These are phyloP conservation scores for Lutjanus erythropterus DNA, from an alignment of 2,113 vertebrate species.

Conservation along the genomic window DNA sequence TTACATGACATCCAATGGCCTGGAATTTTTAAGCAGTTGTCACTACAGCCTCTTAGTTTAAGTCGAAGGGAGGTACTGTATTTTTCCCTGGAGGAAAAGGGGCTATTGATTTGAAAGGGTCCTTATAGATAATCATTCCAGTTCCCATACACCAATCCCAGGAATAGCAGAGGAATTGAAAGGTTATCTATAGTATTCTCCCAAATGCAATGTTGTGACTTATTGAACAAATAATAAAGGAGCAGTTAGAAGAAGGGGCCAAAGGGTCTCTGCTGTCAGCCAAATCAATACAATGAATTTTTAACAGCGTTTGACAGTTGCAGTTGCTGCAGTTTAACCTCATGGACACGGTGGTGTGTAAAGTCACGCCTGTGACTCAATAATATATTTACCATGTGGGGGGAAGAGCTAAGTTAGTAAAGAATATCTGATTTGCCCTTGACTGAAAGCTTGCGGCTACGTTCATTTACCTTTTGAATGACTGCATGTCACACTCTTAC, in stretches of 20 bases:
- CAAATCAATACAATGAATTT: constrained; percentile 78
- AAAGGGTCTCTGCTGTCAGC: constrained; percentile 58
- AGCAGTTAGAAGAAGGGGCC: constrained; percentile 37
- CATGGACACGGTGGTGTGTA: constrained; percentile 55
- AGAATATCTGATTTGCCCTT: constrained; percentile 10
- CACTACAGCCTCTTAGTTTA: constrained; percentile 6
- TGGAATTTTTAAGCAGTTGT: neutral
- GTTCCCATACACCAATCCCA: neutral
- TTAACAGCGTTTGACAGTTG: constrained; percentile 65
- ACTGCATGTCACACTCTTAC: constrained; percentile 48
- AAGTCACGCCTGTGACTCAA: constrained; percentile 22
- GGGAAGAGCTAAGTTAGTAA: neutral
- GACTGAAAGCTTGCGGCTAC: constrained; percentile 15
- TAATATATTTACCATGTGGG: constrained; percentile 28
- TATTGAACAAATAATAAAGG: constrained; percentile 48
- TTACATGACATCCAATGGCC: neutral
- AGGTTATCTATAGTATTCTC: constrained; percentile 4
- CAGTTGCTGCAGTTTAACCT: constrained; percentile 60
- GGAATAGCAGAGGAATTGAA: neutral
- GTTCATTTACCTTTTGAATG: constrained; percentile 45
- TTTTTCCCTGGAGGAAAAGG: constrained; percentile 14
- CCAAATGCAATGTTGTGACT: constrained; percentile 49
- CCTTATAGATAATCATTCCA: constrained; percentile 18
- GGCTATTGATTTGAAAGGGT: constrained; percentile 33
- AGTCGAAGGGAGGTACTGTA: neutral